Conservation (phyloP, 2,888 invertebrate species). For the Melieria picta region DNA sequence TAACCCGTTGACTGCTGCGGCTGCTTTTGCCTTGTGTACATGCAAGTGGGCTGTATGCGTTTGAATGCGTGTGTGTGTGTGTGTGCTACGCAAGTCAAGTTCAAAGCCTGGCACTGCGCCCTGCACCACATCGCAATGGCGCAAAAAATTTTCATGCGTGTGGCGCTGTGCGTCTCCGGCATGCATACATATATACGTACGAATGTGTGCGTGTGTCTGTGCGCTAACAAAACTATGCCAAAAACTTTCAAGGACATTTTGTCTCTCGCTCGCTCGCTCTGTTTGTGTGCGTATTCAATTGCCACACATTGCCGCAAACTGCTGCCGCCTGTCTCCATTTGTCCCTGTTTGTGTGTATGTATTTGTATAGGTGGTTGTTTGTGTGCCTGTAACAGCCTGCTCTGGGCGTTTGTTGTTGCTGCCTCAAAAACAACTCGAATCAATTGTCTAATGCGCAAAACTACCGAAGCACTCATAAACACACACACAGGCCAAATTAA, state of each 20-base stretch:
- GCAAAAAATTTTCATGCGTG: conserved; percentile 13
- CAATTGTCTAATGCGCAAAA: too few relatives aligned
- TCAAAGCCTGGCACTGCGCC: conserved; percentile 10
- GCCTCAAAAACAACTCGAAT: too few relatives aligned
- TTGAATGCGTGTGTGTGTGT: too few relatives aligned
- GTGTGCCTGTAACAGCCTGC: background rate
- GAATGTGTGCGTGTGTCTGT: conserved; percentile 30
- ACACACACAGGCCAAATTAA: too few relatives aligned
- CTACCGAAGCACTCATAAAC: too few relatives aligned
- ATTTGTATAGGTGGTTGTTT: background rate
- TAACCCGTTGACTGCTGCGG: conserved; percentile 23
- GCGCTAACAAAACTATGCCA: conserved; percentile 62
- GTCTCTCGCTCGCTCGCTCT: background rate
- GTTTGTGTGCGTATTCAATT: too few relatives aligned
- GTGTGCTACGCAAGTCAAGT: conserved; percentile 17
- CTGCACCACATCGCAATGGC: background rate
- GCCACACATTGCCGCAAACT: too few relatives aligned
- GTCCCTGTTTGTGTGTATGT: background rate
- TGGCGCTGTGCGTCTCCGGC: conserved; percentile 12
- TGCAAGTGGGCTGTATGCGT: background rate
- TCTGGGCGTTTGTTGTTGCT: too few relatives aligned
- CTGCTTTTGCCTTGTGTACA: conserved; percentile 2
- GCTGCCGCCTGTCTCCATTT: too few relatives aligned
- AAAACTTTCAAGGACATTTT: conserved; percentile 66
- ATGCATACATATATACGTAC: conserved; percentile 14